phyloP scores from a whole-genome alignment of 2,888 invertebrate genomes.

The Tyria jacobaeae region DNA sequence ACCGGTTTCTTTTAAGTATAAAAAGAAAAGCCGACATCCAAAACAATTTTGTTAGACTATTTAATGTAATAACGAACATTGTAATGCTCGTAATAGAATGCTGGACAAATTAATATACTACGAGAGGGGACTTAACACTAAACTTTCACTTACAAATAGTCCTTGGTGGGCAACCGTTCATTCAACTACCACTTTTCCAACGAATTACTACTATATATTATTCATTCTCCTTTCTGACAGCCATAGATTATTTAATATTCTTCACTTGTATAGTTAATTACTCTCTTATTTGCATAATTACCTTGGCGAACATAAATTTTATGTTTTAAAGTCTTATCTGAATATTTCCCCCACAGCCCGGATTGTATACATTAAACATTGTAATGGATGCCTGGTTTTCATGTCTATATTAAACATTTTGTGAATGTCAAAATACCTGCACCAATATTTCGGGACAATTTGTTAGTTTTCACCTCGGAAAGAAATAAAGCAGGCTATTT shows the following conservation, averaged over 20 bases:
- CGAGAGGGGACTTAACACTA: background rate
- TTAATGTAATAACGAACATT: too few species aligned
- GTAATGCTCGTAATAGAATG: too few species aligned
- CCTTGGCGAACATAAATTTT: conserved; percentile 19
- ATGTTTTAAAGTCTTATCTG: conserved; percentile 13
- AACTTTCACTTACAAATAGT: too few species aligned
- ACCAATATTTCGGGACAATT: background rate
- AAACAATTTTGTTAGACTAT: too few species aligned
- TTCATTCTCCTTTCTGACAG: conserved; percentile 20
- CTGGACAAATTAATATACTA: background rate
- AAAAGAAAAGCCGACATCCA: too few species aligned
- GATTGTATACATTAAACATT: background rate
- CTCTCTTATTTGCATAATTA: conserved; percentile 32
- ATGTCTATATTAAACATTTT: conserved; percentile 5
- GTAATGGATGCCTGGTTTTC: conserved; percentile 1
- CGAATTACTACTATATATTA: background rate
- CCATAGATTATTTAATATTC: conserved; percentile 30
- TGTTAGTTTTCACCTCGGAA: background rate
- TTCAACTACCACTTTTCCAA: background rate
- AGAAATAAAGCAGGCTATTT: background rate
- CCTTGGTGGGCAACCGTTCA: background rate
- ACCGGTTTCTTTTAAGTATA: too few species aligned
- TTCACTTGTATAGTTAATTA: conserved; percentile 26
- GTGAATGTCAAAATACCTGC: background rate
- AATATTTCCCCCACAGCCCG: conserved; percentile 8